These are phyloP conservation scores for Drosophila melanica DNA, from an alignment of 1,140 invertebrate genomes.

Conservation along the genomic window DNA sequence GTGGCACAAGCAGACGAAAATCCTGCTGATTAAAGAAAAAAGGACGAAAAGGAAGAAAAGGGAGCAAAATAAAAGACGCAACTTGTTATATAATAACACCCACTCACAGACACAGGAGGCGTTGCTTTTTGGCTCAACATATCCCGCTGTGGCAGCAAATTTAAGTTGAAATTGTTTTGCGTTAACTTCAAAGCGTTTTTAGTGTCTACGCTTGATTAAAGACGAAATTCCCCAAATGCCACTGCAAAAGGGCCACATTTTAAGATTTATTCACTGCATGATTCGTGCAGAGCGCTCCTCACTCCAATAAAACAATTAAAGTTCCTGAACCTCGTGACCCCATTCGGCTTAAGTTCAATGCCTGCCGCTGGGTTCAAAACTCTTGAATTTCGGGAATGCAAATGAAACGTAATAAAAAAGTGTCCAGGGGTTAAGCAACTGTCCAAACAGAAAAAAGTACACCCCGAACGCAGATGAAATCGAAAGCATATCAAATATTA, in stretches of 20 bases:
- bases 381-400: conserved; percentile 16
- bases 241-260: background rate
- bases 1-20: conserved; percentile 19
- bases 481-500: conserved; percentile 22
- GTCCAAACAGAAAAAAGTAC: background rate
- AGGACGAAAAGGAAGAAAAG: background rate
- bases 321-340: background rate
- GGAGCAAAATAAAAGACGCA: background rate
- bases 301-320: conserved; percentile 22
- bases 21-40: conserved; percentile 48
- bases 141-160: conserved; percentile 6
- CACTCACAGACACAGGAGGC: background rate
- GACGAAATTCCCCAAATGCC: conserved; percentile 15
- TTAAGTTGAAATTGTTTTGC: conserved; percentile 11
- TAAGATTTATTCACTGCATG: background rate
- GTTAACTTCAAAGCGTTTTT: conserved; percentile 33
- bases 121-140: background rate
- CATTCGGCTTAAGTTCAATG: conserved; percentile 19
- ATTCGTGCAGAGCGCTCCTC: background rate
- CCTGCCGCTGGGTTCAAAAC: conserved; percentile 6
- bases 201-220: conserved; percentile 29
- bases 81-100: conserved; percentile 41
- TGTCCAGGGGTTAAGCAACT: conserved; percentile 16
- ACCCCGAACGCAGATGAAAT: conserved; percentile 7
- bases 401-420: conserved; percentile 10